Base-by-base conservation (phyloP, 92 coral and sea anemone genomes). In the Parazoanthus darwini region DNA sequence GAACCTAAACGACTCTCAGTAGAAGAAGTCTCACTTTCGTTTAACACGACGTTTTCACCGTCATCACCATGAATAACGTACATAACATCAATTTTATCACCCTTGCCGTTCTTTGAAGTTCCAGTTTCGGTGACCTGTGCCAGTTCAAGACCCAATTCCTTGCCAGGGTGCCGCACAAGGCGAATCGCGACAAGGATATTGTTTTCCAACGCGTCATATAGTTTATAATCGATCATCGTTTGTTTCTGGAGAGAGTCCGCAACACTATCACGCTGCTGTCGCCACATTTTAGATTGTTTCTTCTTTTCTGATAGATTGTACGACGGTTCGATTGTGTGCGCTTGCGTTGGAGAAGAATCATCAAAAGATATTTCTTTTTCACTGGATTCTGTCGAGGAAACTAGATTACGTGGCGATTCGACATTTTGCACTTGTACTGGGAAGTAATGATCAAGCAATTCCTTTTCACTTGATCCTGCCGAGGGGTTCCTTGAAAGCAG, bases 41-140 rank as follows among this genome's bases (percentile, higher is more conserved):
- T 88, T 22, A 93, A 73, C 67, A 95, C 92, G 2, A 94, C 86
- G 50, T 92, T 93, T n/a, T 92, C 89, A 35, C 98, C 98, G 73
- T 90, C 72, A 14, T 94, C 92, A 35, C 90, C 88, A 56, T 95
- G 98, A 70, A 80, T 84, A 63, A 95, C 94, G 59, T 95, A 95
- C 65, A 95, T 88, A 13, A 95, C 98, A 22, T 81, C 86, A 51
- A 73, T 82, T 36, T 93, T 88, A 33, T 59, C 81, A n/a, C 78
- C 90, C 56, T 82, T 73, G 46, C 63, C 13, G 58, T 89, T 82
- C 73, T 86, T 80, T 58, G 91, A 86, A 51, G 92, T 79, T 6
- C 94, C 96, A 16, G 94, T 90, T 91, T 89, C 85, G 37, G 93
- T 92, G 46, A 95, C 96, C 77, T 93, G 94, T 48, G 94, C 98